Conservation (phyloP, 2,113 vertebrate species). For the Leiothrix lutea region DNA sequence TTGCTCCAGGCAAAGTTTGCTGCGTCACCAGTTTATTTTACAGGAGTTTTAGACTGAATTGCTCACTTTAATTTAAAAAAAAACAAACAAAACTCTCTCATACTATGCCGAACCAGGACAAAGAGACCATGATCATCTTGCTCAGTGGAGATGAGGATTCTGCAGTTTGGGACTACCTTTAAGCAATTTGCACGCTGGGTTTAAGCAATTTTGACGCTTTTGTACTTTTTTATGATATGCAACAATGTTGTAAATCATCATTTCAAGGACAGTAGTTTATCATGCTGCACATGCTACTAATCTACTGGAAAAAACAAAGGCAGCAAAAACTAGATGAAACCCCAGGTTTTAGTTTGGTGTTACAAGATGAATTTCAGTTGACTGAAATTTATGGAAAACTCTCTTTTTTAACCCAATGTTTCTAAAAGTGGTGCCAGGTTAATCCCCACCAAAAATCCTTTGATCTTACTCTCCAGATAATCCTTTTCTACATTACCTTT, state of each 20-base stretch:
- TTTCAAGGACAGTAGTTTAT: background rate
- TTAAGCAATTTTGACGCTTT: background rate
- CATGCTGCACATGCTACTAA: background rate
- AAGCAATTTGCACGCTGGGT: background rate
- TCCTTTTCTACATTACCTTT: background rate
- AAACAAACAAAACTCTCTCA: background rate
- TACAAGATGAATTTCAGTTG: background rate
- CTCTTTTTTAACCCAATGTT: background rate
- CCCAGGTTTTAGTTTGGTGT: background rate
- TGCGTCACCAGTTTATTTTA: background rate
- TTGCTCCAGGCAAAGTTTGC: background rate
- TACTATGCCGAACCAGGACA: background rate
- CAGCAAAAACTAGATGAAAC: background rate
- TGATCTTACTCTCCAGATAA: background rate
- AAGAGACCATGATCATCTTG: background rate
- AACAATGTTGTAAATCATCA: background rate
- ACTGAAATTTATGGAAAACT: background rate
- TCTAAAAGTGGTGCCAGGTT: background rate
- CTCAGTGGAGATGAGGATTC: background rate
- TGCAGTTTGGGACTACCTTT: background rate
- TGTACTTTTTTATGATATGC: background rate
- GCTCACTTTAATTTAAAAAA: background rate
- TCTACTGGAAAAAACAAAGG: background rate
- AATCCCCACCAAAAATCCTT: background rate
- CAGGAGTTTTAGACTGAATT: background rate